Evolutionary conservation across 2,888 invertebrate genomes (phyloP).

Genomic region (Drosophila falleni): DNA sequence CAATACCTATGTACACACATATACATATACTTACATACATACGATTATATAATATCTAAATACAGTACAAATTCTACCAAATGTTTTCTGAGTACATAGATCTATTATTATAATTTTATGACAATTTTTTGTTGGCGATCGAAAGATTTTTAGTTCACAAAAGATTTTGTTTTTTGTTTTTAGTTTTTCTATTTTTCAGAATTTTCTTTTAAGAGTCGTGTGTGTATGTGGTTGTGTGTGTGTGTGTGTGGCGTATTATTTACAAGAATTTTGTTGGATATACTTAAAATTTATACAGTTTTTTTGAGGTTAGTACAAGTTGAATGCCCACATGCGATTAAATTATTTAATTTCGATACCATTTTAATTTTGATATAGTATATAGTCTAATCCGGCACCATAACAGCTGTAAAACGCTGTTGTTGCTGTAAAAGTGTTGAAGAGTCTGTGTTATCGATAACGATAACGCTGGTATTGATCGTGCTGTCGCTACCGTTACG

Average conservation of each 20-base stretch:
- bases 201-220: conserved; percentile 23
- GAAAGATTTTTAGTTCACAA: conserved; percentile 29
- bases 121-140: conserved; percentile 17
- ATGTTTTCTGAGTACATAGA: conserved; percentile 17
- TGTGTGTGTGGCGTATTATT: conserved; percentile 41
- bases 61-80: conserved; percentile 34
- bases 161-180: conserved; percentile 8
- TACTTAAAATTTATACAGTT: conserved; percentile 8
- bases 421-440: conserved; percentile 19
- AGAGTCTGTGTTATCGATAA: conserved; percentile 29
- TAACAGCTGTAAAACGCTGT: conserved; percentile 4
- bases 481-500: conserved; percentile 21
- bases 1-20: conserved; percentile 37
- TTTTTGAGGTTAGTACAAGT: conserved; percentile 37
- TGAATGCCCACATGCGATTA: conserved; percentile 45
- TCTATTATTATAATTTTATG: conserved; percentile 29
- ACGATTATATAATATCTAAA: conserved; percentile 27
- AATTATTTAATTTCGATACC: conserved; percentile 14
- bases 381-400: conserved; percentile 14
- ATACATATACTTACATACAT: conserved; percentile 31
- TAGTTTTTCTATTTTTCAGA: conserved; percentile 9
- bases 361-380: conserved; percentile 4
- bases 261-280: conserved; percentile 47
- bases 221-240: conserved; percentile 23
- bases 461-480: conserved; percentile 28